Conservation (phyloP, 2,888 invertebrate species). For the Buathra laborator region DNA sequence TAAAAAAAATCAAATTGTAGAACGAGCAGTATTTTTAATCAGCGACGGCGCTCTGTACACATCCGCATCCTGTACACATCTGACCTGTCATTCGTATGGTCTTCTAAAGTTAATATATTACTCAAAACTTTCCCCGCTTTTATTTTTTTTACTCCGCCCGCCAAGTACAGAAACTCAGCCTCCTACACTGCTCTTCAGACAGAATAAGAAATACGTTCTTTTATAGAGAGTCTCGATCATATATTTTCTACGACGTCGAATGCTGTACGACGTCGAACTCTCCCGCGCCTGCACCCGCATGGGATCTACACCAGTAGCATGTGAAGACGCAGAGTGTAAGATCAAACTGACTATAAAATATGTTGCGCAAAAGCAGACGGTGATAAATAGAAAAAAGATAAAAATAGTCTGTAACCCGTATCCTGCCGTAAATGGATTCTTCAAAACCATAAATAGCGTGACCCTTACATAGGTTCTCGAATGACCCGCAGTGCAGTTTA, state of each 20-base stretch:
- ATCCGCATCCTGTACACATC: too few relatives aligned
- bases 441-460: background rate
- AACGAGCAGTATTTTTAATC: too few relatives aligned
- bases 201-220: constrained; percentile 32
- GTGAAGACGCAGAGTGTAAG: background rate
- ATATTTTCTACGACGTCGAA: background rate
- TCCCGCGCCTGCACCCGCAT: background rate
- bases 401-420: background rate
- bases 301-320: background rate
- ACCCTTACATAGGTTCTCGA: background rate
- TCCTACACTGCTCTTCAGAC: background rate
- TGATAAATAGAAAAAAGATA: background rate
- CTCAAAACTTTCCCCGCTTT: background rate
- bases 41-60: too few relatives aligned
- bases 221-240: constrained; percentile 3
- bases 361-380: background rate
- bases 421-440: background rate
- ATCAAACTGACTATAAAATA: background rate
- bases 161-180: background rate
- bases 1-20: too few relatives aligned
- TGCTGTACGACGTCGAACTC: background rate
- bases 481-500: constrained; percentile 24
- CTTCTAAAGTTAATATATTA: too few relatives aligned
- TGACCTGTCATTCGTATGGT: too few relatives aligned
- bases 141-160: background rate